Evolutionary conservation across 2,888 invertebrate genomes (phyloP).

Genomic region (Crossocerus cetratus): DNA sequence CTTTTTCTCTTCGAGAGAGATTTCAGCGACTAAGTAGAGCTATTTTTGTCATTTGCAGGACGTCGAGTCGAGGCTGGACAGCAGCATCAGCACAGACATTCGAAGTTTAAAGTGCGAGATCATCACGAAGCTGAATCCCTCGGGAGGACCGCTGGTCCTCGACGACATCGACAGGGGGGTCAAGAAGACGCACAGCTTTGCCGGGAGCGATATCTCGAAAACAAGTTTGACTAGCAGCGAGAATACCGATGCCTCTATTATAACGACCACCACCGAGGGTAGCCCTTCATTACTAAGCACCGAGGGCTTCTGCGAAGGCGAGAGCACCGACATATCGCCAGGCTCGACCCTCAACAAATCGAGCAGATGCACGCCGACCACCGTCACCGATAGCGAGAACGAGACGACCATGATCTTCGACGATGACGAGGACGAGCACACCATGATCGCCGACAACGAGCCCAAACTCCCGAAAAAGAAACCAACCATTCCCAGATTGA

Average conservation of each 20-base stretch:
- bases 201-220: constrained; percentile 74
- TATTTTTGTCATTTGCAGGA: constrained; percentile 21
- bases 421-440: constrained; percentile 46
- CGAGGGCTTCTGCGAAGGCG: constrained; percentile 75
- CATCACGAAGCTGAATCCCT: constrained; percentile 66
- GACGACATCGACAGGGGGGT: constrained; percentile 59
- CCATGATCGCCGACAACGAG: constrained; percentile 25
- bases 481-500: constrained; percentile 25
- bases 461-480: constrained; percentile 28
- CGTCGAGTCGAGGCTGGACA: constrained; percentile 52
- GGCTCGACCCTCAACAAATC: constrained; percentile 72
- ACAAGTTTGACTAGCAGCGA: constrained; percentile 83
- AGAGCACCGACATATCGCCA: constrained; percentile 72
- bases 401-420: constrained; percentile 55
- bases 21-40: neutral
- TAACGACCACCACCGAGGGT: constrained; percentile 81
- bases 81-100: constrained; percentile 69
- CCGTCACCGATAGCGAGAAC: constrained; percentile 65
- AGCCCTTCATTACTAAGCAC: constrained; percentile 71
- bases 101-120: constrained; percentile 71
- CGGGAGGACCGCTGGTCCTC: constrained; percentile 37
- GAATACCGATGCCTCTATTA: constrained; percentile 83
- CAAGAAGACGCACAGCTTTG: constrained; percentile 73
- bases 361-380: constrained; percentile 61
- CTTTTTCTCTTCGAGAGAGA: too few species aligned